Base-by-base conservation (phyloP, 2,113 vertebrate species). In the Aptenodytes patagonicus region DNA sequence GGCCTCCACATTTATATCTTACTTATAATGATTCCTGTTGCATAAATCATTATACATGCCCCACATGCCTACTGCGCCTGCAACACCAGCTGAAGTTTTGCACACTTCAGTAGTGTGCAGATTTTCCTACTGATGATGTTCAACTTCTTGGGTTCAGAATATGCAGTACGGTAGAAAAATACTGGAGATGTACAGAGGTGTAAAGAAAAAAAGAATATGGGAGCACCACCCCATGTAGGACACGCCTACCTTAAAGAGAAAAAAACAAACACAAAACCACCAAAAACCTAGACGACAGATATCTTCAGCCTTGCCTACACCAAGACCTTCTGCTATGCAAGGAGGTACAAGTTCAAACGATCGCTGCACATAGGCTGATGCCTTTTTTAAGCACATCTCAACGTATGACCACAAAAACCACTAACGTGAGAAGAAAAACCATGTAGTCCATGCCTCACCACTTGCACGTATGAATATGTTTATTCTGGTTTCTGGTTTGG, bases 231-330 rank as follows among this genome's bases (percentile, higher is more conserved):
- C 36, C 15, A 44, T 0, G 3, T 14, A 78, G 40, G 18, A 66
- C 24, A 82, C 5, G 2, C 7, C 36, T 32, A 44, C 13, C 31
- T 85, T 34, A 78, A 54, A 51, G 17, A 49, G 6, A 11, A 54
- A 24, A 44, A 68, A n/a, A 13, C 13, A 65, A 34, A 32, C 34
- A 0, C 4, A 34, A 18, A 10, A 55, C 10, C 6, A 21, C 1
- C 21, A 71, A 83, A 90, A 61, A 7, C 5, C n/a, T 38, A 62
- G 69, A 29, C 20, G 69, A 36, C 3, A 66, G 31, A 2, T 10
- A 60, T 38, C 40, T 77, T 77, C 76, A 72, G 20, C 29, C 17
- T 31, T 47, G 24, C 16, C 32, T 34, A 52, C 40, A 84, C 5
- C 11, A 73, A 79, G 32, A 55, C 25, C 15, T 81, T 15, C 65